Percentiles rank a stretch among this genome's conserved stretches.
These are phyloP conservation scores for Pandemis cinnamomeana DNA, from an alignment of 2,888 invertebrate species.

Conservation along the genomic window DNA sequence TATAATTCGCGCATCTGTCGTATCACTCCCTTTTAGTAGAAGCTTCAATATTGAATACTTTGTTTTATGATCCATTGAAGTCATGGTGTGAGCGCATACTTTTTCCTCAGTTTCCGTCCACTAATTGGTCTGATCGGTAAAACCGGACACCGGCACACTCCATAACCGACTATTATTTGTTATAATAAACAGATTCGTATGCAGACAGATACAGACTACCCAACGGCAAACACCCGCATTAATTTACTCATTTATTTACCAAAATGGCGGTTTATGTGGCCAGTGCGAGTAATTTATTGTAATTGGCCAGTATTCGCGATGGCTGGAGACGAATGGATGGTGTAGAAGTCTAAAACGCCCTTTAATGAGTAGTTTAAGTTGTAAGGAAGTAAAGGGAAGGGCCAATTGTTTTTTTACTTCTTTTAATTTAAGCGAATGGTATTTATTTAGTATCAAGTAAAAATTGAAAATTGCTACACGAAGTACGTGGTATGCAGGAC, in stretches of 20 bases:
- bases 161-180: constrained; percentile 69
- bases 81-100: not conserved
- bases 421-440: no score
- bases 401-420: not conserved
- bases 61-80: not conserved
- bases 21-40: not conserved
- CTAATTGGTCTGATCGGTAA: constrained; percentile 67
- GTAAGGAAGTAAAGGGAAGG: not conserved
- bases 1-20: not conserved
- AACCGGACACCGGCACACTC: constrained; percentile 51
- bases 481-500: not conserved
- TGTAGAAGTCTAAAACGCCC: constrained; percentile 49
- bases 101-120: constrained; percentile 49
- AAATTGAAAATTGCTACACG: not conserved
- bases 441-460: no score
- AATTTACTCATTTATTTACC: constrained; percentile 78
- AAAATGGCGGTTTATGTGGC: constrained; percentile 73
- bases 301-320: constrained; percentile 75
- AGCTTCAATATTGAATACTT: not conserved
- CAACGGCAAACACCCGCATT: constrained; percentile 60
- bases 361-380: constrained; percentile 36
- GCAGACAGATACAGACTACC: constrained; percentile 54
- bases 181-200: constrained; percentile 81
- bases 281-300: constrained; percentile 74
- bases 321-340: constrained; percentile 49